A percentile compares a stretch with the other conserved stretches of the same genome.
Conservation (phyloP, 2,113 vertebrate genomes). For the Nothocercus julius region DNA sequence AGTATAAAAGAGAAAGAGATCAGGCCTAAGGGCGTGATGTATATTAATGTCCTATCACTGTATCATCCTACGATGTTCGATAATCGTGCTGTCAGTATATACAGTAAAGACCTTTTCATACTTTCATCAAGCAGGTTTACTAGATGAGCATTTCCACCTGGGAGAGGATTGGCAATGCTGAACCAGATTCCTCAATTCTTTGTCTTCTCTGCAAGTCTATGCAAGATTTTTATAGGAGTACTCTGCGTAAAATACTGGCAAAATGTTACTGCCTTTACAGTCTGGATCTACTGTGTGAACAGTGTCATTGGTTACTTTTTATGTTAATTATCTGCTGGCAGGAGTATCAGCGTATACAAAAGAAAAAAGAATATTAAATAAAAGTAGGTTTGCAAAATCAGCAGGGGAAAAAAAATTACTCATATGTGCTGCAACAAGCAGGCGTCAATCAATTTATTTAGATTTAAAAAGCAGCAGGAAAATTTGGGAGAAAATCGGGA, state of each 20-base stretch:
- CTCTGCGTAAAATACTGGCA: neutral
- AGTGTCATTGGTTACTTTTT: neutral
- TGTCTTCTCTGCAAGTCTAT: neutral
- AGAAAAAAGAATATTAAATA: neutral
- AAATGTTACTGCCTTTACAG: neutral
- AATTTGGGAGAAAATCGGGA: neutral
- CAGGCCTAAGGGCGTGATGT: neutral
- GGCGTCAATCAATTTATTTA: neutral
- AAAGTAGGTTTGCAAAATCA: neutral
- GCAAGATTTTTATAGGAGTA: rapidly evolving
- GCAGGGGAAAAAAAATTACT: neutral
- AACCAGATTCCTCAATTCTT: neutral
- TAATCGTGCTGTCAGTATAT: no score
- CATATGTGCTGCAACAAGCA: neutral
- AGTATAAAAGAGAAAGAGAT: neutral
- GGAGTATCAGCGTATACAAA: neutral
- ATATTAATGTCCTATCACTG: neutral
- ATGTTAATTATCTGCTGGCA: neutral
- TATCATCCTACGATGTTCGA: rapidly evolving
- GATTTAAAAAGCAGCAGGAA: neutral
- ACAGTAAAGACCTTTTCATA: no score
- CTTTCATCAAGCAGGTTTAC: rapidly evolving
- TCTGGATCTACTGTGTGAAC: neutral
- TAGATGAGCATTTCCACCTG: neutral
- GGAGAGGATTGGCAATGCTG: neutral